Conservation (phyloP, 2,888 invertebrate genomes). For the Monochamus alternatus region DNA sequence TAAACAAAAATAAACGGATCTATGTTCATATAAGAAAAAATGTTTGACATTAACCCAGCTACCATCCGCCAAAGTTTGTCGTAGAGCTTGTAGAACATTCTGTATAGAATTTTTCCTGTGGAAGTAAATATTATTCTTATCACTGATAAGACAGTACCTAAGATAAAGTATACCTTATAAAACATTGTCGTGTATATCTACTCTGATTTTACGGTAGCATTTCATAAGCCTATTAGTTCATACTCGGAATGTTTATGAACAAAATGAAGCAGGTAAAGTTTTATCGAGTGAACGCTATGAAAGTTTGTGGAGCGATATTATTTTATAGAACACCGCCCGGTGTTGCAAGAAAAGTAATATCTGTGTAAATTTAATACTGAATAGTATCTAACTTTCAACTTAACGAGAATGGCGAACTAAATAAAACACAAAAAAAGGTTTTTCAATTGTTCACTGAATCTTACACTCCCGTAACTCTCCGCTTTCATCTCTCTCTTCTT, state of each 20-base stretch:
- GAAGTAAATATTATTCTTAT: no score
- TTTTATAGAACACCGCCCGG: background rate
- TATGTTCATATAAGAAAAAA: no score
- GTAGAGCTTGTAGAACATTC: no score
- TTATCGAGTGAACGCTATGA: background rate
- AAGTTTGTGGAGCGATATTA: background rate
- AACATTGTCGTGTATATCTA: no score
- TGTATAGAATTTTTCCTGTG: no score
- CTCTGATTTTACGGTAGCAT: background rate
- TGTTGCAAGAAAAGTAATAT: constrained; percentile 12
- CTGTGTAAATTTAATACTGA: constrained; percentile 11
- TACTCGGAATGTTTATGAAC: background rate
- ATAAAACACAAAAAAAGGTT: background rate
- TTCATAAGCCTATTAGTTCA: background rate
- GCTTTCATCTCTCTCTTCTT: no score
- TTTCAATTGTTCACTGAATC: background rate
- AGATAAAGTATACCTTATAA: no score
- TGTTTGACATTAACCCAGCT: no score
- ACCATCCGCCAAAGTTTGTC: no score
- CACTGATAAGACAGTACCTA: no score
- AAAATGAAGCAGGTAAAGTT: constrained; percentile 7
- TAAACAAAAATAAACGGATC: no score
- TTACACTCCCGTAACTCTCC: background rate
- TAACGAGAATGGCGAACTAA: background rate
- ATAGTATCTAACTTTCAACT: constrained; percentile 1